These are phyloP conservation scores for Rambutsinella grinnellia DNA, from an alignment of 2,888 invertebrate species.

Conservation along the genomic window DNA sequence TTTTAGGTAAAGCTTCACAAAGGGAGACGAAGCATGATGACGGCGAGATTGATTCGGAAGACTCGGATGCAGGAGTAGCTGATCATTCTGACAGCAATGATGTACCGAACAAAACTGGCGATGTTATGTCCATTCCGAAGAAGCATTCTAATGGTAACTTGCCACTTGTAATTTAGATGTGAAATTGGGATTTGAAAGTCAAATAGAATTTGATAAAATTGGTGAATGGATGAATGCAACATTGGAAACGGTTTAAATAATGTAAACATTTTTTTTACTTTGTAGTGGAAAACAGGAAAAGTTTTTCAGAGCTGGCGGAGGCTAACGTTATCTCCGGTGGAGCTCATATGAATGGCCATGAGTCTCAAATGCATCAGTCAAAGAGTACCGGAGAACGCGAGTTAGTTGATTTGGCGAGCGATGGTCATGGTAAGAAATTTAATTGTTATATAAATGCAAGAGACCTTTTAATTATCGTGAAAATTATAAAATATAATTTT, in stretches of 20 bases:
- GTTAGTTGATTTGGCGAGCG: slow-evolving; percentile 53
- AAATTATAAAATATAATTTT: background rate
- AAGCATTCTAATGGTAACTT: slow-evolving; percentile 55
- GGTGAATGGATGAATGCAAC: background rate
- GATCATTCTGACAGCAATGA: slow-evolving; percentile 51
- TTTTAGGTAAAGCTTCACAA: slow-evolving; percentile 31
- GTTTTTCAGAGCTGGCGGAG: slow-evolving; percentile 68
- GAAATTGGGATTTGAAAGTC: background rate
- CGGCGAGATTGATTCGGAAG: slow-evolving; percentile 48
- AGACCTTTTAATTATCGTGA: background rate
- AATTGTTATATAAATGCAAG: background rate
- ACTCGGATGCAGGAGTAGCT: slow-evolving; percentile 43
- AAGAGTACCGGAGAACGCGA: slow-evolving; percentile 59
- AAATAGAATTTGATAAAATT: background rate
- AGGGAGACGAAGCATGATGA: slow-evolving; percentile 35
- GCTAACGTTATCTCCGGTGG: slow-evolving; percentile 67
- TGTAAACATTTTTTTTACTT: too few species aligned
- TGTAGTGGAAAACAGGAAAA: slow-evolving; percentile 67
- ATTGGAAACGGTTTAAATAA: background rate
- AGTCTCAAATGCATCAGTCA: slow-evolving; percentile 59
- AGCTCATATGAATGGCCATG: slow-evolving; percentile 62
- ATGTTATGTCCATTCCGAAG: slow-evolving; percentile 53
- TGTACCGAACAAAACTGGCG: slow-evolving; percentile 32
- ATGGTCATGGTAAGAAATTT: slow-evolving; percentile 36
- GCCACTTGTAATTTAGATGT: too few species aligned